These are phyloP conservation scores for Callosobruchus maculatus DNA, from an alignment of 2,888 invertebrate genomes.

Conservation along the genomic window DNA sequence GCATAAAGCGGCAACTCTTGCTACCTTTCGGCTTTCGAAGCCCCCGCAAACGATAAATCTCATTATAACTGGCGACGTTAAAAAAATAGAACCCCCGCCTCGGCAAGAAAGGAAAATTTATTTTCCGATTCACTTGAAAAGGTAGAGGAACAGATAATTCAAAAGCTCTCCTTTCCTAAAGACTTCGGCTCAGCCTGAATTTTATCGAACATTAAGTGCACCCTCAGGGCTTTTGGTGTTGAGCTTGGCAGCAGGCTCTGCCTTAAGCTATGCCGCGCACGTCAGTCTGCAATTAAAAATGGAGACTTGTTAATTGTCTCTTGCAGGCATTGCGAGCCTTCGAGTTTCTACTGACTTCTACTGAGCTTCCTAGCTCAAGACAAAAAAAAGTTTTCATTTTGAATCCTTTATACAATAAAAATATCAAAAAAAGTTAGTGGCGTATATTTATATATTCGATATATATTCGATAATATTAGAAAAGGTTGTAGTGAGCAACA, in stretches of 20 bases:
- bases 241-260: neutral
- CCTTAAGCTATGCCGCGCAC: neutral
- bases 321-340: too few species aligned
- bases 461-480: too few species aligned
- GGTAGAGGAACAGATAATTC: neutral
- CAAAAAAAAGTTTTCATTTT: too few species aligned
- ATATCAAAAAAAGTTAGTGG: too few species aligned
- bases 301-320: neutral
- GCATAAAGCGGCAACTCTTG: neutral
- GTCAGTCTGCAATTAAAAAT: neutral
- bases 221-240: neutral
- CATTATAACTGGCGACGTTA: neutral
- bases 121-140: neutral
- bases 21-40: neutral
- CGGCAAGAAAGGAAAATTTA: neutral
- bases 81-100: neutral
- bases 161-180: neutral
- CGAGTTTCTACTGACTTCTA: too few species aligned
- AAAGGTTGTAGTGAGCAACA: too few species aligned
- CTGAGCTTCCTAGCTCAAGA: too few species aligned
- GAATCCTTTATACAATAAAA: too few species aligned
- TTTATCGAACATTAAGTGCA: neutral
- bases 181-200: neutral
- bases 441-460: too few species aligned
- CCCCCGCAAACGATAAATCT: neutral